Conservation (phyloP, 2,797 vertebrate genomes). For the Staurois parvus region DNA sequence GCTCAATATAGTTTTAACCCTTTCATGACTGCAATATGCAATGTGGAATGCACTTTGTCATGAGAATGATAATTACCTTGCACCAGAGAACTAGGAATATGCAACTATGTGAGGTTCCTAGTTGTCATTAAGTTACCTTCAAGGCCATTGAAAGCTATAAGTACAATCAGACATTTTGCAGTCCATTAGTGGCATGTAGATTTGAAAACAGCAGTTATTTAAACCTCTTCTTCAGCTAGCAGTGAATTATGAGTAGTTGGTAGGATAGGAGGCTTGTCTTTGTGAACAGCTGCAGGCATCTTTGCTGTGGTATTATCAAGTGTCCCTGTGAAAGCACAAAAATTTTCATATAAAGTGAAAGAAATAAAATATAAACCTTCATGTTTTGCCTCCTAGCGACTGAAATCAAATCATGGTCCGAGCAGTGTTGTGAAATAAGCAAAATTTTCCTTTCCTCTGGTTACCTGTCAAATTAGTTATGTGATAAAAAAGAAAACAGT, state of each 20-base stretch:
- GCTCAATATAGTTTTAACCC: no score
- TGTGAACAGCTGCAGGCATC: conserved; percentile 61
- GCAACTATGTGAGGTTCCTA: no score
- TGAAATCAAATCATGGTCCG: conserved; percentile 65
- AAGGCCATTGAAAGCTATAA: no score
- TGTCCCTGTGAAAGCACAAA: conserved; percentile 66
- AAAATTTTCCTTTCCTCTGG: conserved; percentile 66
- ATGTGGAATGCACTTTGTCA: no score
- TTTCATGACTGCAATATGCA: no score
- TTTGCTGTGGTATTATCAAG: conserved; percentile 56
- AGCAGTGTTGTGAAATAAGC: conserved; percentile 68
- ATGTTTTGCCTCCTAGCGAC: conserved; percentile 65
- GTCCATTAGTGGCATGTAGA: conserved; percentile 70
- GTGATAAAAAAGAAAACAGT: conserved; percentile 68
- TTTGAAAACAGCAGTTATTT: conserved; percentile 72
- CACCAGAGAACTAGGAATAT: no score
- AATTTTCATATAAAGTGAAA: conserved; percentile 62
- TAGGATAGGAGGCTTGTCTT: conserved; percentile 61
- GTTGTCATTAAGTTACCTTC: no score
- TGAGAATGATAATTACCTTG: no score
- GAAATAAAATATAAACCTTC: conserved; percentile 66
- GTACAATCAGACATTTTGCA: conserved; percentile 61
- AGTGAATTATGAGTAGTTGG: conserved; percentile 70
- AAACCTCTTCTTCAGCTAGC: conserved; percentile 73
- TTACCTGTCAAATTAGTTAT: conserved; percentile 71